These are phyloP conservation scores for Maniola hyperantus DNA, from an alignment of 2,888 invertebrate species.

Conservation along the genomic window DNA sequence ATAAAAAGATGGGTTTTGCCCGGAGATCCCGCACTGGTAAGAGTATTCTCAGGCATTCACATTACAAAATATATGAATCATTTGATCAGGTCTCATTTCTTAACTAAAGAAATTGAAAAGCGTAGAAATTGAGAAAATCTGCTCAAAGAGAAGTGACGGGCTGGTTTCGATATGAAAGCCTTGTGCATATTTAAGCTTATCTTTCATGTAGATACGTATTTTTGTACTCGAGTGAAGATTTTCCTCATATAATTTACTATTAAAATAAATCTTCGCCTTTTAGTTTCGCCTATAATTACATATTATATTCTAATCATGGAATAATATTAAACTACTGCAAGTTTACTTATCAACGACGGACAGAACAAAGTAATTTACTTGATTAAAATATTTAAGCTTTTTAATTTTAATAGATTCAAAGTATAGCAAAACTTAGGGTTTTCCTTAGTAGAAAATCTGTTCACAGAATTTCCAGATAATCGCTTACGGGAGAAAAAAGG, in stretches of 20 bases:
- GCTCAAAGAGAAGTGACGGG: conserved; percentile 40
- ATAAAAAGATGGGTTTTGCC: too few species aligned
- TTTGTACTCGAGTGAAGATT: not conserved
- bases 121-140: conserved; percentile 30
- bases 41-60: too few species aligned
- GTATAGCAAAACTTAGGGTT: too few species aligned
- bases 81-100: not conserved
- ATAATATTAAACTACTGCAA: too few species aligned
- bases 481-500: not conserved
- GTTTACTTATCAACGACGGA: not conserved
- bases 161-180: conserved; percentile 49
- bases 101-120: too few species aligned
- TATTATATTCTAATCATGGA: too few species aligned
- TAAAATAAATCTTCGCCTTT: not conserved
- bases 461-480: not conserved
- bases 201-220: conserved; percentile 21
- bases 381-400: too few species aligned
- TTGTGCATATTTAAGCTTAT: conserved; percentile 45
- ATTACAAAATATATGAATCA: too few species aligned
- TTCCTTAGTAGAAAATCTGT: not conserved
- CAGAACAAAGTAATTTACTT: too few species aligned
- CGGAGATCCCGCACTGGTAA: too few species aligned
- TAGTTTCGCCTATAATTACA: too few species aligned
- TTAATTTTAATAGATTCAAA: too few species aligned
- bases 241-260: not conserved